phyloP scores from a whole-genome alignment of 2,797 vertebrate species.

The Aphelocoma californica region DNA sequence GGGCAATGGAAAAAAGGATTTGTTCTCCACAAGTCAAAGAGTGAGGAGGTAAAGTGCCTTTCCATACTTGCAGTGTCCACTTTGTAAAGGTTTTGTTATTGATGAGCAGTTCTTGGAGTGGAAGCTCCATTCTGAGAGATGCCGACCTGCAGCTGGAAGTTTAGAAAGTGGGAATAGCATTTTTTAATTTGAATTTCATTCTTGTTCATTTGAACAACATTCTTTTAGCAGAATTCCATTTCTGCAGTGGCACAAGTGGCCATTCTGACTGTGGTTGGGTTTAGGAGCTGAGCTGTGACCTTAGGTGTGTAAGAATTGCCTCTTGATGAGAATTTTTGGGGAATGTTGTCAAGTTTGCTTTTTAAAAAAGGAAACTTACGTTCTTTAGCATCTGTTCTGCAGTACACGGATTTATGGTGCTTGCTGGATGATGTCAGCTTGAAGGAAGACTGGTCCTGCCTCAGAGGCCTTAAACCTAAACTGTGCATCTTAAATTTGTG shows the following conservation, averaged over 20 bases:
- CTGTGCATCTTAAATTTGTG: neutral
- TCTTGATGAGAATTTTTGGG: neutral
- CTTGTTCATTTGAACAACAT: neutral
- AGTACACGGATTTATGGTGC: neutral
- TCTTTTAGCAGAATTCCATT: neutral
- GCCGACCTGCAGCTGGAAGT: neutral
- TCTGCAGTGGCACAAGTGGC: neutral
- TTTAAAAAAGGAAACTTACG: neutral
- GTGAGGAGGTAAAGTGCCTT: conserved; percentile 87
- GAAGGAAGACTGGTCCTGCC: neutral
- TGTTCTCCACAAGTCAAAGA: conserved; percentile 99
- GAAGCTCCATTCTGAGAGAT: neutral
- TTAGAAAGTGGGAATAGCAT: rapidly evolving
- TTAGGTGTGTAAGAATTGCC: neutral
- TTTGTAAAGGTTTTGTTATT: rapidly evolving
- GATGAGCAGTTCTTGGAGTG: neutral
- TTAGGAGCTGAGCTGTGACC: neutral
- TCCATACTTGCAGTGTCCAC: neutral
- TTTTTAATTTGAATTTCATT: neutral
- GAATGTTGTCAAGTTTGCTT: neutral
- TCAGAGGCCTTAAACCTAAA: neutral
- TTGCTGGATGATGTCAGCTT: neutral
- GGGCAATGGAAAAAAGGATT: conserved; percentile 99
- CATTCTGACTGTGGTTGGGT: rapidly evolving
- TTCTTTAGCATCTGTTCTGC: neutral